Percentiles rank a stretch among this genome's conserved stretches.
phyloP scores from a whole-genome alignment of 2,888 invertebrate species.

The Eristalis tenax region DNA sequence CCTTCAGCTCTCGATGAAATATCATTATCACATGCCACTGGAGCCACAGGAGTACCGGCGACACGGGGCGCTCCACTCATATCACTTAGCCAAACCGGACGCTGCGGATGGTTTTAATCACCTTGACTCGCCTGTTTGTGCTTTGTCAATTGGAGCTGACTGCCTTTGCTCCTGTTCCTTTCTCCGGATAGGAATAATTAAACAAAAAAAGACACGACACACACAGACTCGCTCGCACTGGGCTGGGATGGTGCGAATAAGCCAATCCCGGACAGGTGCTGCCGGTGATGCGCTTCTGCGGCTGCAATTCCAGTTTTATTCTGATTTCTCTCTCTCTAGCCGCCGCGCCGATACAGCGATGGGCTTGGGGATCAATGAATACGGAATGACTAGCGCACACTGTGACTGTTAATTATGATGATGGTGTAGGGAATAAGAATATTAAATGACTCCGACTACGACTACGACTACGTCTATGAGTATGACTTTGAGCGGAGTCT shows the following conservation, averaged over 20 bases:
- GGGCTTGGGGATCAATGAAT: slow-evolving; percentile 64
- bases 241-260: slow-evolving; percentile 56
- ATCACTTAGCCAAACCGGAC: slow-evolving; percentile 56
- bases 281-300: background rate
- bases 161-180: slow-evolving; percentile 26
- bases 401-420: slow-evolving; percentile 71
- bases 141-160: slow-evolving; percentile 55
- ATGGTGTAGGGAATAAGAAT: slow-evolving; percentile 69
- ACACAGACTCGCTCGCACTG: slow-evolving; percentile 11
- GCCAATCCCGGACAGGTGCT: slow-evolving; percentile 68
- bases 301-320: slow-evolving; percentile 61
- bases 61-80: slow-evolving; percentile 9
- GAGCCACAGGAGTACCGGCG: slow-evolving; percentile 38
- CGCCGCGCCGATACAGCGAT: background rate
- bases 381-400: slow-evolving; percentile 53
- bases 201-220: slow-evolving; percentile 27
- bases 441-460: slow-evolving; percentile 70
- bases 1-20: slow-evolving; percentile 57
- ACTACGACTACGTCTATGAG: background rate
- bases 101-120: slow-evolving; percentile 64
- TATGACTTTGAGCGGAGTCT: background rate
- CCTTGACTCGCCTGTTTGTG: slow-evolving; percentile 59
- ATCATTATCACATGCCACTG: slow-evolving; percentile 45
- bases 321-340: slow-evolving; percentile 65
- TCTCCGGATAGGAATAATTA: slow-evolving; percentile 67